phyloP scores from a whole-genome alignment of 1,140 invertebrate genomes.

The Pissodes strobi region DNA sequence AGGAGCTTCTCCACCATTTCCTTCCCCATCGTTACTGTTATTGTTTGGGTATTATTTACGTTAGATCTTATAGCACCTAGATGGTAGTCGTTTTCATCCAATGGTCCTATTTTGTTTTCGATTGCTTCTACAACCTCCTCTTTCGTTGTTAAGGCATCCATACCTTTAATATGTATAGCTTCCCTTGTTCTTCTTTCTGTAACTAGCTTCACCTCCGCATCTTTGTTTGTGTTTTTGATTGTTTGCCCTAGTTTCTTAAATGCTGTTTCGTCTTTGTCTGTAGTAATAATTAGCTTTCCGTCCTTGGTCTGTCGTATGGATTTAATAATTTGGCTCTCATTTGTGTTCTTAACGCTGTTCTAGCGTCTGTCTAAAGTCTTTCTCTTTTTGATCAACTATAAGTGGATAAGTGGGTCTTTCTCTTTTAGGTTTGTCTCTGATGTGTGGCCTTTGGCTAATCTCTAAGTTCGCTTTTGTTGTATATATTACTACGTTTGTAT shows the following conservation, averaged over 20 bases:
- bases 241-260: too few relatives aligned
- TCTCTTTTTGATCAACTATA: slow-evolving; percentile 2
- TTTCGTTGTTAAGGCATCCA: slow-evolving; percentile 13
- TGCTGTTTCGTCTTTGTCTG: too few relatives aligned
- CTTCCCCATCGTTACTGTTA: slow-evolving; percentile 1
- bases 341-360: background rate
- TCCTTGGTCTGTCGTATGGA: slow-evolving; percentile 11
- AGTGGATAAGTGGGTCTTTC: slow-evolving; percentile 6
- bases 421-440: background rate
- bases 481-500: slow-evolving; percentile 2
- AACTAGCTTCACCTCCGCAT: background rate
- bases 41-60: slow-evolving; percentile 5
- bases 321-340: slow-evolving; percentile 8
- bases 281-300: slow-evolving; percentile 9
- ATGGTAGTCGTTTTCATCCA: background rate
- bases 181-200: background rate
- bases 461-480: background rate
- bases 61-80: slow-evolving; percentile 10
- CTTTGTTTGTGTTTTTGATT: background rate
- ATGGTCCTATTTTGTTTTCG: background rate
- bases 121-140: slow-evolving; percentile 15
- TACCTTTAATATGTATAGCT: background rate
- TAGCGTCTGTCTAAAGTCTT: slow-evolving; percentile 3
- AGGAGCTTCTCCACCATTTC: background rate
- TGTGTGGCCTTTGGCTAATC: background rate